These are phyloP conservation scores for Pelusios castaneus DNA, from an alignment of 2,113 vertebrate genomes.

Conservation along the genomic window DNA sequence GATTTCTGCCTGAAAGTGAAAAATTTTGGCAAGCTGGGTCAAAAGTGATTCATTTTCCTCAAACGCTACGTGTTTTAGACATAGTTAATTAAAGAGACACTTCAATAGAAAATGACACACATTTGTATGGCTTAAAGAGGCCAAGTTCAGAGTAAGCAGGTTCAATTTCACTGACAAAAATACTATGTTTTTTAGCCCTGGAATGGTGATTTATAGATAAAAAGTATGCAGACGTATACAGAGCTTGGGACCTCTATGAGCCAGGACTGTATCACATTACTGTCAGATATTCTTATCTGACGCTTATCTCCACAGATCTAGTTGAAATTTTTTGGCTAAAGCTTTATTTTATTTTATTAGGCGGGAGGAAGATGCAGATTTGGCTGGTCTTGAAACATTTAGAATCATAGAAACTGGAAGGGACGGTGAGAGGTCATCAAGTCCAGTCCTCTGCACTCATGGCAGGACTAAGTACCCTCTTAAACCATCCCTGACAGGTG, in stretches of 20 bases:
- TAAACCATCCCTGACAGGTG: too few relatives aligned
- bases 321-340: not conserved
- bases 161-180: not conserved
- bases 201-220: not conserved
- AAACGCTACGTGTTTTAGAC: too few relatives aligned
- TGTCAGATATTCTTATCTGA: not conserved
- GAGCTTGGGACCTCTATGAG: not conserved
- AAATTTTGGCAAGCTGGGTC: constrained; percentile 4
- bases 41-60: not conserved
- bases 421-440: too few relatives aligned
- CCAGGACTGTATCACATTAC: not conserved
- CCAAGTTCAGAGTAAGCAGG: too few relatives aligned
- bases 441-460: too few relatives aligned
- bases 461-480: too few relatives aligned
- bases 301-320: not conserved
- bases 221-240: not conserved
- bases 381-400: not conserved
- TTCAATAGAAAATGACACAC: too few relatives aligned
- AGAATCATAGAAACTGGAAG: too few relatives aligned
- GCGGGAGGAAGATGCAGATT: not conserved
- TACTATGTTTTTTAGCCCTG: not conserved
- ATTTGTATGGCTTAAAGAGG: too few relatives aligned
- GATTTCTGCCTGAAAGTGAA: not conserved
- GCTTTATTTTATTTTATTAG: too few relatives aligned
- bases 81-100: too few relatives aligned